Evolutionary conservation across 2,888 invertebrate species (phyloP).

Genomic region (Drosophila quinaria): DNA sequence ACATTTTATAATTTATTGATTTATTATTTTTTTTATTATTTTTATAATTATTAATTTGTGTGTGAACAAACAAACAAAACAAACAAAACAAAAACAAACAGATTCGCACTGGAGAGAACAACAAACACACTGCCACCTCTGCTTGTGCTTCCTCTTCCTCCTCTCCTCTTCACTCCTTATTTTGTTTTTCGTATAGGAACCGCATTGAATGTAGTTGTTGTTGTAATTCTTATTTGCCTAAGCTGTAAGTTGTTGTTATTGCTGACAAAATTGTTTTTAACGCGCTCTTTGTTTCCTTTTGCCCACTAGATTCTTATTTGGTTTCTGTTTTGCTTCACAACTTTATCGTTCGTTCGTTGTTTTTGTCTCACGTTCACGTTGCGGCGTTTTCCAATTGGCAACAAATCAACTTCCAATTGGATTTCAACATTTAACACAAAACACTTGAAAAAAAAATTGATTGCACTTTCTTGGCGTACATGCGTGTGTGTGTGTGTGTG

Average conservation of each 20-base stretch:
- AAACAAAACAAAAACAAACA: slow-evolving; percentile 54
- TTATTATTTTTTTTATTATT: slow-evolving; percentile 9
- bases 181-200: slow-evolving; percentile 58
- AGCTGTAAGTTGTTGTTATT: slow-evolving; percentile 17
- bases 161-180: slow-evolving; percentile 1
- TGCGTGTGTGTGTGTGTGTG: slow-evolving; percentile 1
- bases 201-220: slow-evolving; percentile 46
- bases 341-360: slow-evolving; percentile 46
- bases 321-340: slow-evolving; percentile 44
- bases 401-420: slow-evolving; percentile 44
- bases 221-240: slow-evolving; percentile 46
- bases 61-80: slow-evolving; percentile 23
- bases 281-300: slow-evolving; percentile 40
- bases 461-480: slow-evolving; percentile 33
- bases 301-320: slow-evolving; percentile 22
- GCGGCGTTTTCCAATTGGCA: slow-evolving; percentile 56
- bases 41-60: background rate
- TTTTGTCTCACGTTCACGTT: slow-evolving; percentile 40
- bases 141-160: slow-evolving; percentile 3
- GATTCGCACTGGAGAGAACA: slow-evolving; percentile 41
- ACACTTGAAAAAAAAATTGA: slow-evolving; percentile 59
- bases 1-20: slow-evolving; percentile 7
- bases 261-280: slow-evolving; percentile 44
- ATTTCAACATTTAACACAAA: slow-evolving; percentile 42
- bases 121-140: slow-evolving; percentile 11